Conservation (phyloP, 1,140 invertebrate species). For the Monomorium pharaonis region DNA sequence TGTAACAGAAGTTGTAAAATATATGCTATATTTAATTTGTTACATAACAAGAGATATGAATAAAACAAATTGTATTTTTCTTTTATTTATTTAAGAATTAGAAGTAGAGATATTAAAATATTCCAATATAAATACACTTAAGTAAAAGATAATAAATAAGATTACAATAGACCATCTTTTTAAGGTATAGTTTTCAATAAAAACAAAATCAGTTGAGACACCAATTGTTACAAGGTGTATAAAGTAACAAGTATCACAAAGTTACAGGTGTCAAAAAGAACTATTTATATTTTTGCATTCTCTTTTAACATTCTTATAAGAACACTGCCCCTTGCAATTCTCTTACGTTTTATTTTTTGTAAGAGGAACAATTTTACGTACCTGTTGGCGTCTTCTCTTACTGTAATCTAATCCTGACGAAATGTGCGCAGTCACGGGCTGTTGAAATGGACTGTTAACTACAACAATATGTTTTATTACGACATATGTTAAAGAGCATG, state of each 20-base stretch:
- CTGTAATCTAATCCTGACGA: neutral
- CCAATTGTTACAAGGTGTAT: neutral
- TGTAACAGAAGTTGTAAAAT: conserved; percentile 4
- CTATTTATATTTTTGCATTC: neutral
- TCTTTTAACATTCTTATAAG: neutral
- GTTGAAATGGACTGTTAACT: neutral
- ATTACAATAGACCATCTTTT: neutral
- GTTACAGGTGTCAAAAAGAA: neutral
- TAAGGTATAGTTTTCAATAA: neutral
- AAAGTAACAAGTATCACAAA: neutral
- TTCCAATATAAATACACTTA: neutral
- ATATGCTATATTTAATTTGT: neutral
- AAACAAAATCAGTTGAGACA: neutral
- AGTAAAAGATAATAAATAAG: neutral
- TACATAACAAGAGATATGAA: neutral
- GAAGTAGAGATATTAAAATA: neutral
- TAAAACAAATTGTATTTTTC: neutral
- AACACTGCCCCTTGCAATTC: neutral
- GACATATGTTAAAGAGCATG: neutral
- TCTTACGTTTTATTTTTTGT: neutral
- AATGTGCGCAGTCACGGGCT: neutral
- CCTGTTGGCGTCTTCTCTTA: neutral
- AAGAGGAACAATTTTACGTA: neutral
- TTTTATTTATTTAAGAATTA: neutral
- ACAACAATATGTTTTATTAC: neutral